Conservation (phyloP, 2,113 vertebrate species). For the Hippolais icterina region DNA sequence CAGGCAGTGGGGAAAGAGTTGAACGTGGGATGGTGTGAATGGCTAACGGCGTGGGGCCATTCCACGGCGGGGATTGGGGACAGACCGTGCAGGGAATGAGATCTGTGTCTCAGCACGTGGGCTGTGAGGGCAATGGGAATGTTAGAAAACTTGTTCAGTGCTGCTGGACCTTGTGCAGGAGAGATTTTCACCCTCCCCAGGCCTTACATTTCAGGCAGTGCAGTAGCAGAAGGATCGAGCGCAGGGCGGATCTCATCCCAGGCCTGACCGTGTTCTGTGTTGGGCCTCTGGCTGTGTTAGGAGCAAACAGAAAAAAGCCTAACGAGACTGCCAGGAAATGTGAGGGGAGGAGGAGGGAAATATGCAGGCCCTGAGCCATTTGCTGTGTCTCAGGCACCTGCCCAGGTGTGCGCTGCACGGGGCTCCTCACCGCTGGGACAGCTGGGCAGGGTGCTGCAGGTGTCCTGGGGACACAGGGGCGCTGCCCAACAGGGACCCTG, state of each 20-base stretch:
- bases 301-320: background rate
- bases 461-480: rapidly evolving
- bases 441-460: background rate
- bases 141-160: background rate
- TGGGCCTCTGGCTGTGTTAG: background rate
- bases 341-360: background rate
- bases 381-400: background rate
- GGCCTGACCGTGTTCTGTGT: rapidly evolving
- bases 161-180: background rate
- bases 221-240: background rate
- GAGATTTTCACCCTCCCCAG: background rate
- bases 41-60: rapidly evolving
- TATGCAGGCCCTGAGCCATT: background rate
- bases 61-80: rapidly evolving
- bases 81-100: rapidly evolving
- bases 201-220: rapidly evolving
- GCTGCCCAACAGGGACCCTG: background rate
- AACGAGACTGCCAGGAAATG: background rate
- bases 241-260: background rate
- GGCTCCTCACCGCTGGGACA: rapidly evolving
- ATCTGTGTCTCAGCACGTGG: background rate
- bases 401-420: rapidly evolving
- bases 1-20: background rate
- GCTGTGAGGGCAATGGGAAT: background rate
- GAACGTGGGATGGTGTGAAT: background rate